Evolutionary conservation across 2,797 vertebrate genomes (phyloP).

Genomic region (Halcyon smyrnensis): DNA sequence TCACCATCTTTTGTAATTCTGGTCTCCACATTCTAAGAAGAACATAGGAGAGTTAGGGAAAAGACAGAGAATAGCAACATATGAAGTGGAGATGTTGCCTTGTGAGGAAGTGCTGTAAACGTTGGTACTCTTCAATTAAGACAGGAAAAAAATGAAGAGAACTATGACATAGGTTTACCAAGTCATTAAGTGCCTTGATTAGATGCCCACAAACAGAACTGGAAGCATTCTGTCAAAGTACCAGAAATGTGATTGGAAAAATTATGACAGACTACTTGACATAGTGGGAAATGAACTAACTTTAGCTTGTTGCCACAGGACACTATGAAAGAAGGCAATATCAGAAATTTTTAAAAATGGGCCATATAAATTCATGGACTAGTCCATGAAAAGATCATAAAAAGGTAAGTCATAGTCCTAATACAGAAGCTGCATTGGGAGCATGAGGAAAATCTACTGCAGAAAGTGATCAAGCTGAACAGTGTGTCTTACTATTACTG

Average conservation of each 20-base stretch:
- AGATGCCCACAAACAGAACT: background rate
- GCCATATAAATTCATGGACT: background rate
- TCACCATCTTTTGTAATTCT: background rate
- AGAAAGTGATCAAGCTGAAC: background rate
- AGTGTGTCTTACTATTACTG: background rate
- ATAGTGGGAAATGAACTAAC: background rate
- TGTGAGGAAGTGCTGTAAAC: background rate
- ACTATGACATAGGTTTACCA: background rate
- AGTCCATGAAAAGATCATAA: background rate
- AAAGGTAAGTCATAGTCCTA: background rate
- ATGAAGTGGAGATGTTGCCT: background rate
- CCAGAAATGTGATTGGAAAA: background rate
- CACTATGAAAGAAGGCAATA: background rate
- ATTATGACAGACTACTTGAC: background rate
- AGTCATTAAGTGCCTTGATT: background rate
- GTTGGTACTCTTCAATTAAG: rapidly evolving
- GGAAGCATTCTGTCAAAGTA: background rate
- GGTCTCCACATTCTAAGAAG: background rate
- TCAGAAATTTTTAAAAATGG: background rate
- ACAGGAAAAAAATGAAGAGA: background rate
- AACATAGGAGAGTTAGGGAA: background rate
- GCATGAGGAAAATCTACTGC: background rate
- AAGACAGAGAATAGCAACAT: background rate
- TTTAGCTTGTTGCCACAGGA: background rate
- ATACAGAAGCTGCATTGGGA: background rate